Conservation (phyloP, 2,888 invertebrate genomes). For the Caenorhabditis angaria region DNA sequence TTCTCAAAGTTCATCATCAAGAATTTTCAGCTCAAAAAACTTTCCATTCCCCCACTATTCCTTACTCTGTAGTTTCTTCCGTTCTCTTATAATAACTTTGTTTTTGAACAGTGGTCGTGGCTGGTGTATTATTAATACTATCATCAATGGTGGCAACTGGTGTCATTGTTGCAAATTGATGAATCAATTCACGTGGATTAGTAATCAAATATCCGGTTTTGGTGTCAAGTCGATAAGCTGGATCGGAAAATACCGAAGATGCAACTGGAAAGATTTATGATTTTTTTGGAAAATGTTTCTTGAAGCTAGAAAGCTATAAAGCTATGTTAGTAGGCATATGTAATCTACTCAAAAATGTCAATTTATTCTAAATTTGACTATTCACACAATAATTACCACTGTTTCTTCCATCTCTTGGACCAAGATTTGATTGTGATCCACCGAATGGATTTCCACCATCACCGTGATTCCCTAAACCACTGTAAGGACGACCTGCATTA, state of each 20-base stretch:
- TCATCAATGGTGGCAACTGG: constrained; percentile 63
- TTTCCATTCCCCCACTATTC: not conserved
- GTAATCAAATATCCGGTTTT: constrained; percentile 67
- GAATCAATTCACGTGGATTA: constrained; percentile 71
- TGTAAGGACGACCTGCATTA: constrained; percentile 18
- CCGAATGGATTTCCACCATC: constrained; percentile 41
- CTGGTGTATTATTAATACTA: constrained; percentile 52
- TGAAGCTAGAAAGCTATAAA: constrained; percentile 3
- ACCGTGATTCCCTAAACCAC: constrained; percentile 26
- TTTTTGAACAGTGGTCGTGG: constrained; percentile 53
- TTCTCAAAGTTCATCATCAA: too few species aligned
- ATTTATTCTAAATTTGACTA: too few species aligned
- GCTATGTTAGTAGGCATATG: not conserved
- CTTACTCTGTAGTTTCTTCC: constrained; percentile 59
- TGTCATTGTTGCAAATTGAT: constrained; percentile 70
- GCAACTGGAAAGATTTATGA: constrained; percentile 31
- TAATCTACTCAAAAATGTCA: not conserved
- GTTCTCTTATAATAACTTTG: constrained; percentile 62
- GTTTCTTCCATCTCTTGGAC: constrained; percentile 48
- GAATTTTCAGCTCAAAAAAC: constrained; percentile 7
- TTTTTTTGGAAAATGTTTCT: not conserved
- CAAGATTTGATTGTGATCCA: constrained; percentile 33
- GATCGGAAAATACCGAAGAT: constrained; percentile 58
- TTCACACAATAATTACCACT: constrained; percentile 31
- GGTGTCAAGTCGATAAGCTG: constrained; percentile 57